These are phyloP conservation scores for Drosophila affinis DNA, from an alignment of 2,888 invertebrate species.

Conservation along the genomic window DNA sequence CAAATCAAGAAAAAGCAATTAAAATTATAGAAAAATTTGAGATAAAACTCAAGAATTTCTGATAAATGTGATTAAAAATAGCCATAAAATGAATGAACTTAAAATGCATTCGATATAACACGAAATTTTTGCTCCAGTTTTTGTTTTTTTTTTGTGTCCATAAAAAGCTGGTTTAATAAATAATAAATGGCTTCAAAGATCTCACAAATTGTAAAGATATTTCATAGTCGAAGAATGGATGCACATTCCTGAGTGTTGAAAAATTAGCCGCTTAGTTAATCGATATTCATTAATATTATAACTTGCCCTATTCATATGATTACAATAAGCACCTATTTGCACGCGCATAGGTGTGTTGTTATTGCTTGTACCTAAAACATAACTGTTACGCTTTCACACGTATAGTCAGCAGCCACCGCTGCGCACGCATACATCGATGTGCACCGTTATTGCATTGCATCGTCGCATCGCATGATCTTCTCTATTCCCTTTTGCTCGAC, in stretches of 20 bases:
- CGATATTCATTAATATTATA: no score
- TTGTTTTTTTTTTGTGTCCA: not conserved
- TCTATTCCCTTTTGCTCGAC: no score
- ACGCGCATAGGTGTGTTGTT: no score
- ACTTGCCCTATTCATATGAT: no score
- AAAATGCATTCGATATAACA: conserved; percentile 50
- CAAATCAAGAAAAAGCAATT: conserved; percentile 63
- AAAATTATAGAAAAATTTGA: conserved; percentile 66
- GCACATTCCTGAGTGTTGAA: not conserved
- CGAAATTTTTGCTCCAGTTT: conserved; percentile 24
- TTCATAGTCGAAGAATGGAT: not conserved
- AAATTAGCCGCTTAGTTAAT: no score
- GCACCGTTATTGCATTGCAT: no score
- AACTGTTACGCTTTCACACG: no score
- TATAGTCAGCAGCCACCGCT: no score
- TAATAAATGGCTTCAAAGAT: not conserved
- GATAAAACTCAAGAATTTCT: conserved; percentile 40
- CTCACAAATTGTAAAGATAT: not conserved
- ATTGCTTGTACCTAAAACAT: no score
- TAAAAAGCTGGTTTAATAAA: not conserved
- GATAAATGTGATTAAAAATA: conserved; percentile 49
- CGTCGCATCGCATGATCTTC: no score
- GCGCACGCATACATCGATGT: no score
- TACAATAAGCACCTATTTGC: no score
- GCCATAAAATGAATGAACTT: conserved; percentile 41